These are phyloP conservation scores for Paratrypauchen microcephalus DNA, from an alignment of 2,797 vertebrate genomes.

Conservation along the genomic window DNA sequence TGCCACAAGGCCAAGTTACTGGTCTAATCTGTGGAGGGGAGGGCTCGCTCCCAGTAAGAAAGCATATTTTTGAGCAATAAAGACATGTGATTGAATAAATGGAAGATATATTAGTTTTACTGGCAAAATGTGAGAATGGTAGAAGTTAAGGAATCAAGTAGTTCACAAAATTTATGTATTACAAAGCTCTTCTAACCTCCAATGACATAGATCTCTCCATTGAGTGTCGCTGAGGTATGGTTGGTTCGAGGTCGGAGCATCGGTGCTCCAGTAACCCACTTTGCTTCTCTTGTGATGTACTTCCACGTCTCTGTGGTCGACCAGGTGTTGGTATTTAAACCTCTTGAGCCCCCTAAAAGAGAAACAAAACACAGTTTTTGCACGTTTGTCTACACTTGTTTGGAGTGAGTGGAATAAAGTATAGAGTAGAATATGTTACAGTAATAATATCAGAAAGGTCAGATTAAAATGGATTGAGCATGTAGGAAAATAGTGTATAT, in stretches of 20 bases:
- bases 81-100: no score
- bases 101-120: not conserved
- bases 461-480: no score
- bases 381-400: not conserved
- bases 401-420: not conserved
- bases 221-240: constrained; percentile 87
- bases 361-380: not conserved
- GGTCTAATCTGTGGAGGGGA: no score
- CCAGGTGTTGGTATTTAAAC: constrained; percentile 91
- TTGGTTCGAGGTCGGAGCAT: constrained; percentile 95
- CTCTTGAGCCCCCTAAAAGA: constrained; percentile 88
- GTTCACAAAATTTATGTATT: no score
- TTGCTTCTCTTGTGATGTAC: constrained; percentile 85
- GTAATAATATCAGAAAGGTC: no score
- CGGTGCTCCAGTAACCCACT: constrained; percentile 87
- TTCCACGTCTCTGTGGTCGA: constrained; percentile 95
- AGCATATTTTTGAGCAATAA: no score
- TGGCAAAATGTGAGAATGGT: not conserved
- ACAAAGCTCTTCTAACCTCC: constrained; percentile 80
- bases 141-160: not conserved
- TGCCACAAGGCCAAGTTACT: no score
- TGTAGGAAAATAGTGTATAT: not conserved
- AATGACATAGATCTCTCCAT: constrained; percentile 94
- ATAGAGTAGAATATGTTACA: no score
- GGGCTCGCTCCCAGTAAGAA: no score